Base-by-base conservation (phyloP, 2,888 invertebrate genomes). In the Actias luna region DNA sequence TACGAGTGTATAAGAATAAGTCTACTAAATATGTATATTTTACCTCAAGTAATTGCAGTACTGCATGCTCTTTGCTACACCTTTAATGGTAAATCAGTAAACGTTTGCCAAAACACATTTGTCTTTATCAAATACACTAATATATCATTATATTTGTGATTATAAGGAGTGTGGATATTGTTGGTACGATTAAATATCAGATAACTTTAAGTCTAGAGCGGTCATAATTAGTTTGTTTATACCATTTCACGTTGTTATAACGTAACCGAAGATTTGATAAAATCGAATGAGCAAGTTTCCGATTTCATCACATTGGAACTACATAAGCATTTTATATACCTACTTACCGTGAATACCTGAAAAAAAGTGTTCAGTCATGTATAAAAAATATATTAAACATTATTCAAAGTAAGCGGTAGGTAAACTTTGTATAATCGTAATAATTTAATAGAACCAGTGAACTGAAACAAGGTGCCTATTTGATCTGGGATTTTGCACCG, bases 381-480 rank as follows among this genome's bases (percentile, higher is more conserved):
- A 12, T 50, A 50, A 50, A 50, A 22, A 50, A 50, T 50, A 50
- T 1, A 25, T 50, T 50, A 22, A 25, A 25, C 8, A 22, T 50
- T 50, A 50, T 50, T 50, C 46, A 12, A 50, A 10, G 46, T 12
- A 50, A 50, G 25, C 46, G 12, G 25, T 50, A 25, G 12, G 25
- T 50, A 25, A 50, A 50, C n/a, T 55, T 55, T 55, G 29, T 29
- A 55, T 55, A 58, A 62, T 58, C 36, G 36, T 55, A 36, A 36
- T 39, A 55, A 18, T 39, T 58, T 62, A 58, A 58, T 58, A 55
- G 29, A 62, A 58, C 31, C 58, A 33, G 3, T 42, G 42, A 31
- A 22, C 42, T 27, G 61, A 58, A 62, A 31, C 57, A 62, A 62
- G 57, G 42, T 58, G 61, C 58, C 22, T 61, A 61, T 61, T 62